phyloP scores from a whole-genome alignment of 2,888 invertebrate species.

The Tipula lateralis region DNA sequence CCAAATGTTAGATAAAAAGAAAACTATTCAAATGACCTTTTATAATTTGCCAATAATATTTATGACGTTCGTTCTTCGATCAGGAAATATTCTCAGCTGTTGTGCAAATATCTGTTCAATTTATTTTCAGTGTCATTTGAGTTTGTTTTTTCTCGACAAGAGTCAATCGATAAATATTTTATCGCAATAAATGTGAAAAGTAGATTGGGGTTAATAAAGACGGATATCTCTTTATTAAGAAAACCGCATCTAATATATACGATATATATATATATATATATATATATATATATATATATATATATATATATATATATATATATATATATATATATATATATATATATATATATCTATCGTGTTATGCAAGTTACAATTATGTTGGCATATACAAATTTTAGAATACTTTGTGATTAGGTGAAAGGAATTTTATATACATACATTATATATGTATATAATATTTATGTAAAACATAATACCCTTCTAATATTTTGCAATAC shows the following conservation, averaged over 20 bases:
- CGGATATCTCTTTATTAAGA: background rate
- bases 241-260: background rate
- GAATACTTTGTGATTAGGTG: constrained; percentile 9
- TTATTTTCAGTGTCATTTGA: background rate
- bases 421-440: background rate
- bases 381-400: background rate
- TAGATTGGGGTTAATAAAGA: background rate
- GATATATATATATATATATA: background rate
- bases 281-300: background rate
- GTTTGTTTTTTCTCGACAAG: too few relatives aligned
- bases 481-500: background rate
- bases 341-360: background rate
- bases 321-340: background rate
- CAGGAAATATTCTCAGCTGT: background rate
- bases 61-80: background rate
- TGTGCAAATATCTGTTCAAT: background rate
- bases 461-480: background rate
- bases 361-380: background rate
- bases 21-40: background rate
- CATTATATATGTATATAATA: background rate
- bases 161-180: too few relatives aligned
- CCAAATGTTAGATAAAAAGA: background rate
- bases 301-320: background rate
- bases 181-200: background rate
- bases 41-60: too few relatives aligned